Percentiles rank a stretch among this genome's conserved stretches.
These are phyloP conservation scores for Siniperca chuatsi DNA, from an alignment of 2,113 vertebrate species.

Conservation along the genomic window DNA sequence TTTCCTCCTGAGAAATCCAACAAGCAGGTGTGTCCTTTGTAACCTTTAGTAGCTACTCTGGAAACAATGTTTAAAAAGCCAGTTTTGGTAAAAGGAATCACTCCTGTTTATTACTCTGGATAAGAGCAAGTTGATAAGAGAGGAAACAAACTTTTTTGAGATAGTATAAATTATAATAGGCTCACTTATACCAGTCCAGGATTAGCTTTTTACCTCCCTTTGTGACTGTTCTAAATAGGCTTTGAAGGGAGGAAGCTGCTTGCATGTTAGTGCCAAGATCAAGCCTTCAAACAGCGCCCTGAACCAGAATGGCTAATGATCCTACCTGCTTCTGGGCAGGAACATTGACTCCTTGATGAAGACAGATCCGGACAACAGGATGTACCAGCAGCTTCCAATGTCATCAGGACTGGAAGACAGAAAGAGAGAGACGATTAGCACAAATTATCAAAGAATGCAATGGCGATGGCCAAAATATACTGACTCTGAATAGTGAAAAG, in stretches of 20 bases:
- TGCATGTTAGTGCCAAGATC: not conserved
- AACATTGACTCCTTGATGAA: constrained; percentile 99
- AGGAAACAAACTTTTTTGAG: not conserved
- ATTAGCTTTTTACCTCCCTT: constrained; percentile 23
- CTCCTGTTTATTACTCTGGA: constrained; percentile 13
- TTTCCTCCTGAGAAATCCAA: not conserved
- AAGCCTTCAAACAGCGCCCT: not conserved
- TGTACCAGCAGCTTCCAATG: constrained; percentile 98
- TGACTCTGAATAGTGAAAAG: not conserved
- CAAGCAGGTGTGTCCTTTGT: no score
- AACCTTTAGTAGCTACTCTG: not conserved
- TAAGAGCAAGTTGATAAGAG: not conserved
- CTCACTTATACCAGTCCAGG: not conserved
- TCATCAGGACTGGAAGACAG: constrained; percentile 89
- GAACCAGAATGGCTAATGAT: constrained; percentile 23
- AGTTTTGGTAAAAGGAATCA: not conserved
- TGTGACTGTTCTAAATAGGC: not conserved
- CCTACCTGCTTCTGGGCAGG: constrained; percentile 98
- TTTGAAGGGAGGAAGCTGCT: not conserved
- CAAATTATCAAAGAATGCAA: not conserved
- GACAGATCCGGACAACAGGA: constrained; percentile 97
- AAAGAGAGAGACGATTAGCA: constrained; percentile 14
- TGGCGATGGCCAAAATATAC: not conserved
- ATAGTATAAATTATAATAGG: not conserved
- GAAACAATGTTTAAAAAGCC: not conserved